Conservation (phyloP, 2,113 vertebrate species). For the Centropus unirufus region DNA sequence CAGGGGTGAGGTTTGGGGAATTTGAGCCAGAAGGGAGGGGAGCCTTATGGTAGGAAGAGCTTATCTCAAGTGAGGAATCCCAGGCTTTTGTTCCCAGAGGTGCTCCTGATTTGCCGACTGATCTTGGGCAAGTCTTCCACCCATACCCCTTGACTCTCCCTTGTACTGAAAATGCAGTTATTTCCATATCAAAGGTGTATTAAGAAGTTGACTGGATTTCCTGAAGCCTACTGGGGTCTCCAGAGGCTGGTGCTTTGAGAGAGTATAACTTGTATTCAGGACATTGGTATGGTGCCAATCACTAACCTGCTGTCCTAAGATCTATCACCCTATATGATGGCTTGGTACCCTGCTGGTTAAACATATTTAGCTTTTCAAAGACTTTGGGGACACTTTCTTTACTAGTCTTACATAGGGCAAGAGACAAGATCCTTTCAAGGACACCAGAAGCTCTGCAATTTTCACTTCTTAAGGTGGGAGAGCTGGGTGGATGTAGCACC, state of each 20-base stretch:
- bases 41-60: not conserved
- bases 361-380: not conserved
- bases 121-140: not conserved
- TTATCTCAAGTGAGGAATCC: not conserved
- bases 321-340: accelerated
- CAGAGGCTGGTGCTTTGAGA: not conserved
- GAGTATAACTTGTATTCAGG: not conserved
- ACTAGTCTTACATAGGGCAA: not conserved
- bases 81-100: not conserved
- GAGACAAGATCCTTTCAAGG: not conserved
- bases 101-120: not conserved
- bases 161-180: not conserved
- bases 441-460: not conserved
- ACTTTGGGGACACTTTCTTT: not conserved
- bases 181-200: not conserved
- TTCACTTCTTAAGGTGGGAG: not conserved
- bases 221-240: not conserved
- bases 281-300: not conserved
- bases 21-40: not conserved
- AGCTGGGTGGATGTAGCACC: not conserved
- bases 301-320: not conserved
- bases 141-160: not conserved
- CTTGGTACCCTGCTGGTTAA: not conserved
- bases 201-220: not conserved
- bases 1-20: not conserved